Base-by-base conservation (phyloP, 2,888 invertebrate genomes). In the Phengaris arion region DNA sequence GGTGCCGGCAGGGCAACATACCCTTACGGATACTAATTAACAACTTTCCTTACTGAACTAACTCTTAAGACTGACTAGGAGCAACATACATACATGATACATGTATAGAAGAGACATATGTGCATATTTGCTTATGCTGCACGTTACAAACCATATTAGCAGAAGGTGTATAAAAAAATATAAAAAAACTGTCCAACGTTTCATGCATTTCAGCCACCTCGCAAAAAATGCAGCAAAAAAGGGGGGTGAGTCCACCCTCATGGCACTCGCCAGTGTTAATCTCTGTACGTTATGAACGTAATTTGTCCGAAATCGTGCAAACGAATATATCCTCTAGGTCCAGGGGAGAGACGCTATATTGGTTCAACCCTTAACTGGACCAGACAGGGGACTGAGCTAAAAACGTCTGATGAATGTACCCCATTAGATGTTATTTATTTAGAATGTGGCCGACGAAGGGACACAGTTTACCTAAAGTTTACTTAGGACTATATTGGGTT, bases 351-450 rank as follows among this genome's bases (percentile, higher is more conserved):
- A 81, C 3, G 22, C 22, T 35, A 54, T 35, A 52, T 52, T 35
- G 9, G 22, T 4, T 35, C 54, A 51, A 51, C 86, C 87, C 88
- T 86, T 89, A 89, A 88, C 85, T 86, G 64, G 64, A 35, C 83
- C 85, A 89, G 90, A 90, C 90, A 88, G 89, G 90, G 87, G 90
- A 86, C 86, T 83, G 85, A 87, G 91, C 93, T 92, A 93, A 93
- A 93, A 93, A 93, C 91, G 93, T 90, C 92, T 93, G 94, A 94
- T 94, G 94, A 94, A 94, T 94, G 94, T 91, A 86, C 87, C 89
- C 94, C 94, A 94, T 94, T 94, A 94, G 94, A 92, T 89, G 94
- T 93, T 94, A 94, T 94, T 94, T 94, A 94, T 94, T 94, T 94
- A 94, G 94, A 93, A 89, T 92, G 93, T 89, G 93, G 92, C 91